phyloP scores from a whole-genome alignment of 2,113 vertebrate genomes.

The Pimephales promelas region DNA sequence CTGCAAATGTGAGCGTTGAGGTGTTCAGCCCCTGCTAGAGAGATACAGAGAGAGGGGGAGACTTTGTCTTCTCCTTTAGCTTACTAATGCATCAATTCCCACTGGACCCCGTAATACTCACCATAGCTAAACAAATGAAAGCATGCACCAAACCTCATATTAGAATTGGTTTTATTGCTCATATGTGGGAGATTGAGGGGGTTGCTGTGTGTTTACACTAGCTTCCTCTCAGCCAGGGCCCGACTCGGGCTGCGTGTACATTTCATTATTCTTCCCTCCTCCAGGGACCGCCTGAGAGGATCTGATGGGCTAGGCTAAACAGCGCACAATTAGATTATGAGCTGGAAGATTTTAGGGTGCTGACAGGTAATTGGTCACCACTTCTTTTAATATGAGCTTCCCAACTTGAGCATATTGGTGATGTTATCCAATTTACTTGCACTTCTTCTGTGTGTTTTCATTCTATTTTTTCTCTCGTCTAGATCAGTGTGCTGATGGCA shows the following conservation, averaged over 20 bases:
- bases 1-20: slow-evolving; percentile 59
- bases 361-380: slow-evolving; percentile 75
- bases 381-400: slow-evolving; percentile 70
- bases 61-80: slow-evolving; percentile 60
- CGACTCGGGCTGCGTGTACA: slow-evolving; percentile 63
- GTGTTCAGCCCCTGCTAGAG: slow-evolving; percentile 62
- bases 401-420: slow-evolving; percentile 4
- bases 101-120: slow-evolving; percentile 62
- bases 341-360: slow-evolving; percentile 66
- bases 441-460: slow-evolving; percentile 39
- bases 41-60: slow-evolving; percentile 60
- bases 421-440: slow-evolving; percentile 62
- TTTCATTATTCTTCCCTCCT: slow-evolving; percentile 73
- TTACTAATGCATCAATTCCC: slow-evolving; percentile 58
- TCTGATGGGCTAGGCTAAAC: slow-evolving; percentile 52
- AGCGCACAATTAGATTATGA: slow-evolving; percentile 68
- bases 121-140: slow-evolving; percentile 58
- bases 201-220: slow-evolving; percentile 62
- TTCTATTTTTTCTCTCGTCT: slow-evolving; percentile 2
- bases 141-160: slow-evolving; percentile 49
- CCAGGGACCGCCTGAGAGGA: slow-evolving; percentile 59
- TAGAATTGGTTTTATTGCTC: slow-evolving; percentile 65
- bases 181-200: slow-evolving; percentile 56
- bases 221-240: slow-evolving; percentile 57
- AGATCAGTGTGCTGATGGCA: not conserved